A percentile compares a stretch with the other conserved stretches of the same genome.
Conservation (phyloP, 1,140 invertebrate genomes). For the Amphibalanus amphitrite region DNA sequence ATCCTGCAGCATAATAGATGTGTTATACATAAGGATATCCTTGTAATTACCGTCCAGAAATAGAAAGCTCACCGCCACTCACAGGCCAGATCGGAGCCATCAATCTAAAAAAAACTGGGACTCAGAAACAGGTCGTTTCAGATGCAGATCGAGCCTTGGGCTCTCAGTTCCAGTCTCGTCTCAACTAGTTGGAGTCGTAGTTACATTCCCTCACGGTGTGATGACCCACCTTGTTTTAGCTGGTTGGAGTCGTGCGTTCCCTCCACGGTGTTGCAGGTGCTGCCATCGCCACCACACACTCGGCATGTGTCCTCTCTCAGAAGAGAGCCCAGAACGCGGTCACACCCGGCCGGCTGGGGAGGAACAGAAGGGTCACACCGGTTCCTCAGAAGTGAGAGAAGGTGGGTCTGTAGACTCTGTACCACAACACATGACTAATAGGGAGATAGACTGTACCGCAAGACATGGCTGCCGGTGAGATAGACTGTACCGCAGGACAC, state of each 20-base stretch:
- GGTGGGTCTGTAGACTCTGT: no score
- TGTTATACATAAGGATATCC: no score
- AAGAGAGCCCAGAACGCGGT: slow-evolving; percentile 78
- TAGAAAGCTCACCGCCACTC: no score
- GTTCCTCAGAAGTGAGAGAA: no score
- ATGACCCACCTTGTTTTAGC: neutral
- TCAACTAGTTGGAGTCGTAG: neutral
- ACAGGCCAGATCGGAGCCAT: no score
- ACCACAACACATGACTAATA: neutral
- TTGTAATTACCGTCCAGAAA: no score
- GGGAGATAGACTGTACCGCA: neutral
- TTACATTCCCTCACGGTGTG: neutral
- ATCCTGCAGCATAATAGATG: slow-evolving; percentile 30
- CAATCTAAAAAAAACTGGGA: neutral
- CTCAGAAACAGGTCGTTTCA: neutral
- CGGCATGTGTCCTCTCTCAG: slow-evolving; percentile 77
- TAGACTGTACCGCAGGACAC: no score
- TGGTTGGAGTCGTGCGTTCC: slow-evolving; percentile 32
- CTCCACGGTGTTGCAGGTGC: slow-evolving; percentile 61
- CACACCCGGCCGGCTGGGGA: slow-evolving; percentile 74
- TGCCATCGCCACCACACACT: slow-evolving; percentile 76
- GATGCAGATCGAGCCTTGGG: neutral
- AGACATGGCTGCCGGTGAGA: no score
- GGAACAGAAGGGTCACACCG: no score
- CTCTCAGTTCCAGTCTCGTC: neutral